phyloP scores from a whole-genome alignment of 1,140 invertebrate species.

The Lordiphosa collinella region DNA sequence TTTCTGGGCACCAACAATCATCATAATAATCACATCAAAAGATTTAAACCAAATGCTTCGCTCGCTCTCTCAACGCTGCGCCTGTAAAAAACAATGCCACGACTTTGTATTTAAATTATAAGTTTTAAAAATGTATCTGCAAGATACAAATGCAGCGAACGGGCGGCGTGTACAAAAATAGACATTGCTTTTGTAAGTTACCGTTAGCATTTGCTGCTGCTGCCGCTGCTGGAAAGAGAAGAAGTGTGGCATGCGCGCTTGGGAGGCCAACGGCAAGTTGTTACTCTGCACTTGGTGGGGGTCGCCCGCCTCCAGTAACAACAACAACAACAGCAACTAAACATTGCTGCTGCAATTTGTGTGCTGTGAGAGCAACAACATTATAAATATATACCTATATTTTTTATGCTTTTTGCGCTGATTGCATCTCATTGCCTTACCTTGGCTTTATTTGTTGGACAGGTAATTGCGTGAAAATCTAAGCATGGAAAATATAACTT shows the following conservation, averaged over 20 bases:
- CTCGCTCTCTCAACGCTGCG: slow-evolving; percentile 2
- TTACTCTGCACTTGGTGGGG: neutral
- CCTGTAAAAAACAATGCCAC: slow-evolving; percentile 54
- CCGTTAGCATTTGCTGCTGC: slow-evolving; percentile 61
- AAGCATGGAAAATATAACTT: too few relatives aligned
- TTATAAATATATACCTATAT: too few relatives aligned
- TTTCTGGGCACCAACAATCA: slow-evolving; percentile 31
- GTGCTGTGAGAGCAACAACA: too few relatives aligned
- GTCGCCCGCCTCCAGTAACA: too few relatives aligned
- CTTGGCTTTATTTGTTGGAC: too few relatives aligned
- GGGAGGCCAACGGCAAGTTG: slow-evolving; percentile 66
- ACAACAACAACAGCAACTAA: too few relatives aligned
- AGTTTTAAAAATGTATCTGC: slow-evolving; percentile 61
- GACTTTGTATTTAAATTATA: slow-evolving; percentile 77
- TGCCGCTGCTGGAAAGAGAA: slow-evolving; percentile 8
- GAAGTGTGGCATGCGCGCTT: slow-evolving; percentile 41
- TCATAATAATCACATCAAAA: slow-evolving; percentile 49
- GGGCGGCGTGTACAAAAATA: slow-evolving; percentile 55
- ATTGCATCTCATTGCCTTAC: too few relatives aligned
- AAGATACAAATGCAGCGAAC: slow-evolving; percentile 32
- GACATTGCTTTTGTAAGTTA: slow-evolving; percentile 65
- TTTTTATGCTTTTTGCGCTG: too few relatives aligned
- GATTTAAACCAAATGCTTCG: slow-evolving; percentile 38
- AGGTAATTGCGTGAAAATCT: too few relatives aligned
- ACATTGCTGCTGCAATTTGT: too few relatives aligned